These are phyloP conservation scores for Sarotherodon lohbergeri DNA, from an alignment of 2,113 vertebrate species.

Conservation along the genomic window DNA sequence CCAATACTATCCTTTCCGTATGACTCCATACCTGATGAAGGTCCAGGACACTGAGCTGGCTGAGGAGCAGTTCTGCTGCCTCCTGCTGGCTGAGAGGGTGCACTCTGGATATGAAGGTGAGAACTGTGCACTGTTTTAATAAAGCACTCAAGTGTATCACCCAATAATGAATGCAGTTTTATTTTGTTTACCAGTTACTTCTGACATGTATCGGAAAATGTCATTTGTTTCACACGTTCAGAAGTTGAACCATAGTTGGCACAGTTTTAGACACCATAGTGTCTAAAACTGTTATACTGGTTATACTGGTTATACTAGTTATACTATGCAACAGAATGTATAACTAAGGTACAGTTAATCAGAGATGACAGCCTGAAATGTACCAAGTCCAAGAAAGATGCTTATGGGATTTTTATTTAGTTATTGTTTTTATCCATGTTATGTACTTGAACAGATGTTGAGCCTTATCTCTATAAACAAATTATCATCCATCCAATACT, in stretches of 20 bases:
- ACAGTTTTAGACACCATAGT: neutral
- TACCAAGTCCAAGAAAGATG: neutral
- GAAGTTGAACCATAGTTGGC: neutral
- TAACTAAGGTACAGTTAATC: neutral
- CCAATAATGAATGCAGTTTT: neutral
- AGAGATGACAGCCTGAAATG: neutral
- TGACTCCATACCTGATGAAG: slow-evolving; percentile 94
- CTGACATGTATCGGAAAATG: neutral
- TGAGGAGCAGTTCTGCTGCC: slow-evolving; percentile 89
- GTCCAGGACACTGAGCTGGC: slow-evolving; percentile 76
- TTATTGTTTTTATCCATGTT: neutral
- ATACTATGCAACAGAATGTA: neutral
- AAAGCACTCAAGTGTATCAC: neutral
- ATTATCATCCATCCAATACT: neutral
- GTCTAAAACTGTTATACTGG: neutral
- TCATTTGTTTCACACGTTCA: neutral
- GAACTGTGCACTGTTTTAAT: neutral
- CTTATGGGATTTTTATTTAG: neutral
- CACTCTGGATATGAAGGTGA: slow-evolving; percentile 97
- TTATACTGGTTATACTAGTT: neutral
- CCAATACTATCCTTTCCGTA: slow-evolving; percentile 88
- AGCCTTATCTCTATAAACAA: neutral
- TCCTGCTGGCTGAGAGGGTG: slow-evolving; percentile 91
- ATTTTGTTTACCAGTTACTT: neutral
- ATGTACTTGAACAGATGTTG: neutral